Evolutionary conservation across 1,140 invertebrate genomes (phyloP).

Genomic region (Cherax quadricarinatus): DNA sequence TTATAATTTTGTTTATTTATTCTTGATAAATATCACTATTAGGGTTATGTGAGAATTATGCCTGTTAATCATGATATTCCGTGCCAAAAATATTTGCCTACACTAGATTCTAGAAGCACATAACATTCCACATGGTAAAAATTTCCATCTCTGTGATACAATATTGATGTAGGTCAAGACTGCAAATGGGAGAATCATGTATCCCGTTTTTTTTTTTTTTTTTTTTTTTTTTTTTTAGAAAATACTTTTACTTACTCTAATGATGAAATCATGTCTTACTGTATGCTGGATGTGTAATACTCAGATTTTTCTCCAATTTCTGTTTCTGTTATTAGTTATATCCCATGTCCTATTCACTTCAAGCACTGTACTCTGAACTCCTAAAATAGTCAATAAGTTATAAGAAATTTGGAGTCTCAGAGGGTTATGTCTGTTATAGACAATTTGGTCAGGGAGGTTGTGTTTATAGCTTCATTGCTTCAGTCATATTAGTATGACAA

Average conservation of each 20-base stretch:
- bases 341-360: neutral
- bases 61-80: constrained; percentile 56
- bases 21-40: constrained; percentile 45
- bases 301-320: constrained; percentile 11
- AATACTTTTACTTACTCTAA: constrained; percentile 7
- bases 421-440: neutral
- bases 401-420: neutral
- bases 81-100: constrained; percentile 63
- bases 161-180: constrained; percentile 34
- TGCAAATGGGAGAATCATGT: constrained; percentile 19
- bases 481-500: neutral
- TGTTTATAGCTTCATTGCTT: neutral
- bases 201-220: neutral
- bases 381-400: neutral
- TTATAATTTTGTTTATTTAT: constrained; percentile 52
- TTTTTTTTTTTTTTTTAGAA: constrained; percentile 1
- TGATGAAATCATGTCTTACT: constrained; percentile 16
- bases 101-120: constrained; percentile 34
- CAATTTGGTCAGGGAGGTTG: neutral
- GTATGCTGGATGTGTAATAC: constrained; percentile 41
- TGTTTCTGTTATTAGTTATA: constrained; percentile 16
- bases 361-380: neutral
- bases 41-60: constrained; percentile 45
- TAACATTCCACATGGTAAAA: constrained; percentile 53
- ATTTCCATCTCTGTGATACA: constrained; percentile 61